Evolutionary conservation across 1,140 invertebrate genomes (phyloP).

Genomic region (Cephus cinctus): DNA sequence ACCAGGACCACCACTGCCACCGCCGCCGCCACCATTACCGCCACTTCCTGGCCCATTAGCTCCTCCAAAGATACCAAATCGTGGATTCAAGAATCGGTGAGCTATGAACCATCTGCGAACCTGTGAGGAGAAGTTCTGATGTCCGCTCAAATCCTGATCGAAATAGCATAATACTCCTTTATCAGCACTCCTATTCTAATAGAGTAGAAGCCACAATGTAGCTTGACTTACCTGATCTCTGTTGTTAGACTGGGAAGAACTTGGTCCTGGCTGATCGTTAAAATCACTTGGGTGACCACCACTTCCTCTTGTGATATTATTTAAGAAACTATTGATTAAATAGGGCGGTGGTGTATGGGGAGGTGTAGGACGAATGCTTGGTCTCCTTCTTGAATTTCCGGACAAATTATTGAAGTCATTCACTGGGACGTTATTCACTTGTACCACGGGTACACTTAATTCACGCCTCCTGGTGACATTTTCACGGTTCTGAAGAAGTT

Average conservation of each 20-base stretch:
- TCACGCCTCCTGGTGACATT: constrained; percentile 17
- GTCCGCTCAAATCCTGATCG: constrained; percentile 14
- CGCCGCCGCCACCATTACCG: constrained; percentile 10
- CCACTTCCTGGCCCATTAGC: constrained; percentile 1
- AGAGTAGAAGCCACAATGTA: no score
- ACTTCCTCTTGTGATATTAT: neutral
- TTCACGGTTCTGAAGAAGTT: neutral
- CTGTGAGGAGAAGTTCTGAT: constrained; percentile 7
- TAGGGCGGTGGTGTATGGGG: constrained; percentile 22
- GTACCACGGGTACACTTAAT: constrained; percentile 59
- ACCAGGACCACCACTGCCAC: constrained; percentile 12
- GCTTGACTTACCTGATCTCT: constrained; percentile 14
- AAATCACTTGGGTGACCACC: neutral
- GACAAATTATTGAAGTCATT: constrained; percentile 44
- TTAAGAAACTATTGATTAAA: constrained; percentile 13
- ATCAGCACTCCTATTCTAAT: no score
- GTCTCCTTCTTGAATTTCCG: constrained; percentile 31
- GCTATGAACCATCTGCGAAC: constrained; percentile 9
- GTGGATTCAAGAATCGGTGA: constrained; percentile 8
- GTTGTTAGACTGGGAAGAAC: constrained; percentile 8
- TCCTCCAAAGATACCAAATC: neutral
- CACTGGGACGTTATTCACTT: constrained; percentile 61
- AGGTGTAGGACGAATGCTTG: constrained; percentile 19
- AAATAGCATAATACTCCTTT: neutral
- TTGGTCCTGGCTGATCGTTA: constrained; percentile 1